Conservation (phyloP, 2,797 vertebrate genomes). For the Podarcis siculus region DNA sequence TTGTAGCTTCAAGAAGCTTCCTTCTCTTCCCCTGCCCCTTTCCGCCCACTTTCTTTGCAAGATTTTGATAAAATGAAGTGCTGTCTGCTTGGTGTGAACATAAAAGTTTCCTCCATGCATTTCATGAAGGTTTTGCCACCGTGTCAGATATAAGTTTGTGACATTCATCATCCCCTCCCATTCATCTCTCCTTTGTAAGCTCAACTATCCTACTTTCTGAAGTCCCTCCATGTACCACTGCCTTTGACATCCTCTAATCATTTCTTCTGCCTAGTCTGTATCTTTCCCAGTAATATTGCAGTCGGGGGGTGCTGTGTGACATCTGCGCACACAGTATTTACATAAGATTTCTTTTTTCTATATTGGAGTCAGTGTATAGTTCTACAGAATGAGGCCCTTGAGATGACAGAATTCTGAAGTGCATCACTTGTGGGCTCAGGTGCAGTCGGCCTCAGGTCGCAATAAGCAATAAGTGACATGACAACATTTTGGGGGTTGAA, state of each 20-base stretch:
- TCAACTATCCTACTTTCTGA: not conserved
- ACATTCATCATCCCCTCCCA: not conserved
- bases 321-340: not conserved
- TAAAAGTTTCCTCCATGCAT: not conserved
- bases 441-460: too few relatives aligned
- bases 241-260: not conserved
- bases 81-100: not conserved
- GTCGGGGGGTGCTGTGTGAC: too few relatives aligned
- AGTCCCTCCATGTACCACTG: not conserved
- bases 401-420: not conserved
- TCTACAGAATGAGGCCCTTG: not conserved
- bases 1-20: not conserved
- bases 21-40: not conserved
- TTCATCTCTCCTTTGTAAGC: slow-evolving; percentile 2
- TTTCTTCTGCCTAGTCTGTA: not conserved
- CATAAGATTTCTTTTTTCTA: not conserved
- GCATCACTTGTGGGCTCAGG: not conserved
- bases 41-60: not conserved
- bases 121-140: not conserved
- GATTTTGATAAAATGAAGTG: not conserved
- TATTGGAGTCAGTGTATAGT: not conserved
- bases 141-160: not conserved
- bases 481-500: too few relatives aligned
- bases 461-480: too few relatives aligned
- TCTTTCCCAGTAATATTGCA: not conserved